Evolutionary conservation across 2,113 vertebrate genomes (phyloP).

Genomic region (Suricata suricatta): DNA sequence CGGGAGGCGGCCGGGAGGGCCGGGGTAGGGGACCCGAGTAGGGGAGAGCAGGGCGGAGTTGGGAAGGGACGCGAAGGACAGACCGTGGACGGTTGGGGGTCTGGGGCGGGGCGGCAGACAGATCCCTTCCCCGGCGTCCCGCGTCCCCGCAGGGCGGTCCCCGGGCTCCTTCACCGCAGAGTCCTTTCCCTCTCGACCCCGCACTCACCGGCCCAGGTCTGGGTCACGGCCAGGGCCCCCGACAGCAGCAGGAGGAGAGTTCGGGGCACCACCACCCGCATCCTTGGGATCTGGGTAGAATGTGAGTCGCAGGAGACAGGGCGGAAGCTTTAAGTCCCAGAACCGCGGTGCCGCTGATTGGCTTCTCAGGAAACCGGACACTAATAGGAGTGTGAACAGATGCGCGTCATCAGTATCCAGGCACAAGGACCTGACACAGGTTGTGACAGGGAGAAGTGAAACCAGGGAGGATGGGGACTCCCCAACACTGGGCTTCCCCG

Average conservation of each 20-base stretch:
- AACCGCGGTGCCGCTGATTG: background rate
- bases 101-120: fast-evolving
- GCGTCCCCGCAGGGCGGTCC: too few species aligned
- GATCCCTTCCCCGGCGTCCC: background rate
- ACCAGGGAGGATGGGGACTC: background rate
- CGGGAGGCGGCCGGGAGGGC: too few species aligned
- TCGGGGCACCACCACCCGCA: fast-evolving
- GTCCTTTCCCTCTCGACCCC: too few species aligned
- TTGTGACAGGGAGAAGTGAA: background rate
- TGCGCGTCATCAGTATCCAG: background rate
- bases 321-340: background rate
- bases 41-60: fast-evolving
- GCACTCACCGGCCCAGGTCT: too few species aligned
- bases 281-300: fast-evolving
- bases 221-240: too few species aligned
- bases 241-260: fast-evolving
- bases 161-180: fast-evolving
- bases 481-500: fast-evolving
- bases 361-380: background rate
- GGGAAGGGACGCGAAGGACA: fast-evolving
- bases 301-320: fast-evolving
- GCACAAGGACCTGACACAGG: background rate
- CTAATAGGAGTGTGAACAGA: background rate
- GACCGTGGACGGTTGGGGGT: fast-evolving
- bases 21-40: fast-evolving